Conservation (phyloP, 2,888 invertebrate genomes). For the Hirtodrosophila trivittata region DNA sequence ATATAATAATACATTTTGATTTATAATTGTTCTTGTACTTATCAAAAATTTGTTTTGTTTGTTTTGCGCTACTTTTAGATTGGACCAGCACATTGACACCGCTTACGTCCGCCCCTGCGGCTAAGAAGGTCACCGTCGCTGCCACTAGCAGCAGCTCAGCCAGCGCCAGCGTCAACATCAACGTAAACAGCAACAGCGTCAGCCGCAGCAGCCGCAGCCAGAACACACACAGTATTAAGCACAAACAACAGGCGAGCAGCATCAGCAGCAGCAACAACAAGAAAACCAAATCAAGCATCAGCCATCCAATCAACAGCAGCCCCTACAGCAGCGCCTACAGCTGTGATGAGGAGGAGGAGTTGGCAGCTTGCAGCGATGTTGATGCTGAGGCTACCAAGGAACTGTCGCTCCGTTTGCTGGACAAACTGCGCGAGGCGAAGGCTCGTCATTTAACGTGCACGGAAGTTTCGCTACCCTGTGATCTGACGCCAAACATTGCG, state of each 20-base stretch:
- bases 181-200: constrained; percentile 17
- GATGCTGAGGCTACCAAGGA: constrained; percentile 63
- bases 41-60: constrained; percentile 40
- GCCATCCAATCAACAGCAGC: constrained; percentile 27
- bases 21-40: constrained; percentile 44
- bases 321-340: constrained; percentile 38
- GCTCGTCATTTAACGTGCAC: constrained; percentile 80
- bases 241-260: constrained; percentile 58
- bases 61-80: constrained; percentile 63
- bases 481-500: constrained; percentile 81
- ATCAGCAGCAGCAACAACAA: constrained; percentile 40
- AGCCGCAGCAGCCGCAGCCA: constrained; percentile 28
- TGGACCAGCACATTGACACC: constrained; percentile 77
- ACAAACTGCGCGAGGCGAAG: constrained; percentile 80
- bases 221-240: constrained; percentile 67
- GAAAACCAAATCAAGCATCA: constrained; percentile 65
- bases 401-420: constrained; percentile 72
- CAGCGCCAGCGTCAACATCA: constrained; percentile 13
- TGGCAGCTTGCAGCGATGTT: constrained; percentile 28
- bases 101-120: constrained; percentile 48
- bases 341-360: constrained; percentile 40
- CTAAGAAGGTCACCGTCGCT: constrained; percentile 53
- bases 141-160: constrained; percentile 18
- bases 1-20: not conserved
- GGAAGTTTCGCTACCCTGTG: constrained; percentile 82